Base-by-base conservation (phyloP, 2,888 invertebrate species). In the Melinaea menophilus region DNA sequence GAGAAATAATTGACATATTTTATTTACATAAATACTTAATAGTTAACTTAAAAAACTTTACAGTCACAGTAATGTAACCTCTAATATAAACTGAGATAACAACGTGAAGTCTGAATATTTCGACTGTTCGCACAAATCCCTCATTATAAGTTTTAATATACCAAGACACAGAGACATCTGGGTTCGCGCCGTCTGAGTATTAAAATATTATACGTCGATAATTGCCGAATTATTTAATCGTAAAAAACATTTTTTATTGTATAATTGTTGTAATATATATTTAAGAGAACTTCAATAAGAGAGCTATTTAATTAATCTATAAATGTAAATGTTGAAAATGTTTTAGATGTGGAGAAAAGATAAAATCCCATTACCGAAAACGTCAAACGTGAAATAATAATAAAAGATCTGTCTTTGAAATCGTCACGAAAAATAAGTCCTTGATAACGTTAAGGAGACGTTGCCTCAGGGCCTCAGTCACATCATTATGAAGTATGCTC, bases 61-160 rank as follows among this genome's bases (percentile, higher is more conserved):
- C 9, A 41, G 41, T 41, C 41, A 41, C 41, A 41, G 9, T 41
- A 41, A 41, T 9, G 41, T 41, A 41, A 41, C 74, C 75, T 73
- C 70, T 67, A 72, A 60, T 51, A 55, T 48, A 59, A 64, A 58
- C 70, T 66, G 67, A 63, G 65, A 69, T 67, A 70, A 66, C 67
- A 63, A 67, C 62, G 51, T 58, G 63, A 61, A 61, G 65, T 67
- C 55, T 41, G 41, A 41, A 41, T 65, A 57, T 54, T 54, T 58
- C 12, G 34, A 59, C 58, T 56, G 31, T 65, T 69, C 66, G 67
- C 62, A 62, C 74, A 75, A 80, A 80, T 78, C 77, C 73, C 83
- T 86, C 81, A 85, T 87, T 88, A 88, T 85, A 87, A 88, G 84
- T 87, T 88, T 87, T 86, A 86, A 86, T 83, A 85, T 85, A 81